Percentiles rank a stretch among this genome's conserved stretches.
Conservation (phyloP, 2,113 vertebrate genomes). For the Pimephales promelas region DNA sequence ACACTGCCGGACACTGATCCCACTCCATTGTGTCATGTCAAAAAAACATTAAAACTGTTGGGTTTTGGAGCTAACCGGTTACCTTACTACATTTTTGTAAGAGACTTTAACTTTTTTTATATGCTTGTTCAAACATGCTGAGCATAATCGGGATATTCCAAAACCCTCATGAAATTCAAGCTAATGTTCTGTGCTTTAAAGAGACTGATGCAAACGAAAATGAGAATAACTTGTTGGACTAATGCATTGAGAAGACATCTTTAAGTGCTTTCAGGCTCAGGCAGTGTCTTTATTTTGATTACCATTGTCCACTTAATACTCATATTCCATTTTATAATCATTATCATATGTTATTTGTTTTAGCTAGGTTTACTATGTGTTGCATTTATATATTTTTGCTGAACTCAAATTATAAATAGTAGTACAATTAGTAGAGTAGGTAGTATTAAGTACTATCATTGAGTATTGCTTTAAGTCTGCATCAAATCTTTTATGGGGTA, state of each 20-base stretch:
- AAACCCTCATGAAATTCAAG: background rate
- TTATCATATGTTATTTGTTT: background rate
- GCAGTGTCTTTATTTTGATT: background rate
- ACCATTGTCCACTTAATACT: background rate
- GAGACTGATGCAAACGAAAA: background rate
- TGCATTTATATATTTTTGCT: background rate
- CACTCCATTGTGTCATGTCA: too few species aligned
- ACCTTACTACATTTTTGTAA: background rate
- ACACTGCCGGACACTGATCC: too few species aligned
- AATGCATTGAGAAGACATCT: background rate
- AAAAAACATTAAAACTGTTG: too few species aligned
- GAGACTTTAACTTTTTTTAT: background rate
- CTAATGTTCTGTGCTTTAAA: background rate
- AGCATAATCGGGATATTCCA: background rate
- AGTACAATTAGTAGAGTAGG: background rate
- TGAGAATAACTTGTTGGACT: background rate
- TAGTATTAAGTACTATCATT: background rate
- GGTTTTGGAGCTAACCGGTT: background rate
- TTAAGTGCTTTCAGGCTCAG: background rate
- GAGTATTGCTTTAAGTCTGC: conserved; percentile 8
- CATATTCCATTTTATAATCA: background rate
- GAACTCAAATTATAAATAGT: background rate
- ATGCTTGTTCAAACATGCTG: background rate
- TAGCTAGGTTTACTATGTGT: background rate
- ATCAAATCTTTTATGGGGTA: conserved; percentile 30